Conservation (phyloP, 2,888 invertebrate genomes). For the Agrotis ipsilon region DNA sequence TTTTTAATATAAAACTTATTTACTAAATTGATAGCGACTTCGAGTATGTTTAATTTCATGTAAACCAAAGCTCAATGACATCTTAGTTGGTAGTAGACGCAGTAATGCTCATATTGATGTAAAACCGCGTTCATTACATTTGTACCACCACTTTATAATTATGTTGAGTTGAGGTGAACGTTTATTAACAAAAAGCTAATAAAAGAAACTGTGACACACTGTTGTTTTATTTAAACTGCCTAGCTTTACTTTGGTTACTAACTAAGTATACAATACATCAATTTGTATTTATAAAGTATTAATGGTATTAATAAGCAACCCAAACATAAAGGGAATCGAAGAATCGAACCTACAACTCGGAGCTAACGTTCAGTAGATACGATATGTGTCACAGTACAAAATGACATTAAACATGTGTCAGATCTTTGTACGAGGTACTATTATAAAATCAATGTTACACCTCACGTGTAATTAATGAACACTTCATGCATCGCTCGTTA, state of each 20-base stretch:
- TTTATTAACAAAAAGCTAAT: slow-evolving; percentile 89
- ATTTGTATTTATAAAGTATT: not conserved
- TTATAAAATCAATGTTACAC: not conserved
- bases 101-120: slow-evolving; percentile 68
- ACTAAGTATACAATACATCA: not conserved
- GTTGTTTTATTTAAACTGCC: slow-evolving; percentile 62
- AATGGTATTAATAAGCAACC: no score
- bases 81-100: slow-evolving; percentile 63
- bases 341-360: slow-evolving; percentile 2
- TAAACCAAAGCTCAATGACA: slow-evolving; percentile 83
- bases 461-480: not conserved
- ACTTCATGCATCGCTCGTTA: not conserved
- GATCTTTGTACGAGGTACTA: not conserved
- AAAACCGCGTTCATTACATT: slow-evolving; percentile 78
- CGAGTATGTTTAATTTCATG: slow-evolving; percentile 58
- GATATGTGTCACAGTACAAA: no score
- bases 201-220: slow-evolving; percentile 79
- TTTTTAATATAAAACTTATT: slow-evolving; percentile 50
- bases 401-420: not conserved
- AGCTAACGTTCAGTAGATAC: not conserved
- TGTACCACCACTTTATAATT: slow-evolving; percentile 76
- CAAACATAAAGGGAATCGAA: not conserved
- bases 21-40: slow-evolving; percentile 53
- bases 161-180: slow-evolving; percentile 82
- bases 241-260: not conserved